phyloP scores from a whole-genome alignment of 2,888 invertebrate genomes.

The Cataglyphis cursor region DNA sequence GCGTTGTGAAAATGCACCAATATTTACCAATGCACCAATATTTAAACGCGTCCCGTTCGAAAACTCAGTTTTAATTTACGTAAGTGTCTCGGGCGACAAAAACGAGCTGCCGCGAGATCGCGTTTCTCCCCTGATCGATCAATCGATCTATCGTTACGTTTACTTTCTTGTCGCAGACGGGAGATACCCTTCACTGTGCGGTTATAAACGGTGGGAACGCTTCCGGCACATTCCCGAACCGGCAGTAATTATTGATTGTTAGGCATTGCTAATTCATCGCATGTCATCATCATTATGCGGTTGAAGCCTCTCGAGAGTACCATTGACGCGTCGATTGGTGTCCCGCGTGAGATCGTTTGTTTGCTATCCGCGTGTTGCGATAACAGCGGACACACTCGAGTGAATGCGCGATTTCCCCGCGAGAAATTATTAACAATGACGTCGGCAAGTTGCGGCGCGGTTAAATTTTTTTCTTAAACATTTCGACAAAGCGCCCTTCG shows the following conservation, averaged over 20 bases:
- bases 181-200: slow-evolving; percentile 28
- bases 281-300: slow-evolving; percentile 46
- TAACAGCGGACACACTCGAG: slow-evolving; percentile 48
- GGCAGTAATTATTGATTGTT: slow-evolving; percentile 47
- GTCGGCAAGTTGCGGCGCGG: slow-evolving; percentile 49
- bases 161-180: slow-evolving; percentile 35
- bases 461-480: slow-evolving; percentile 25
- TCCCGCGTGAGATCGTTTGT: slow-evolving; percentile 48
- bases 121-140: slow-evolving; percentile 71
- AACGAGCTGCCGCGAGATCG: slow-evolving; percentile 71
- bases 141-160: slow-evolving; percentile 68
- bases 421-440: slow-evolving; percentile 54
- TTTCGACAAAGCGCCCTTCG: slow-evolving; percentile 46
- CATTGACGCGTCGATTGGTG: slow-evolving; percentile 50
- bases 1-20: slow-evolving; percentile 55
- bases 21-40: slow-evolving; percentile 61
- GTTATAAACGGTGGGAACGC: slow-evolving; percentile 61
- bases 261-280: slow-evolving; percentile 61
- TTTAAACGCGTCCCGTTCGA: slow-evolving; percentile 67
- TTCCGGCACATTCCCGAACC: slow-evolving; percentile 73
- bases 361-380: slow-evolving; percentile 48
- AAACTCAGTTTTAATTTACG: slow-evolving; percentile 67
- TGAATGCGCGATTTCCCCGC: slow-evolving; percentile 50
- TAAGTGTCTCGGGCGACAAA: slow-evolving; percentile 75
- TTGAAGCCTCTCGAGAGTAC: slow-evolving; percentile 30